phyloP scores from a whole-genome alignment of 2,888 invertebrate genomes.

The Cyrtodaria siliqua region DNA sequence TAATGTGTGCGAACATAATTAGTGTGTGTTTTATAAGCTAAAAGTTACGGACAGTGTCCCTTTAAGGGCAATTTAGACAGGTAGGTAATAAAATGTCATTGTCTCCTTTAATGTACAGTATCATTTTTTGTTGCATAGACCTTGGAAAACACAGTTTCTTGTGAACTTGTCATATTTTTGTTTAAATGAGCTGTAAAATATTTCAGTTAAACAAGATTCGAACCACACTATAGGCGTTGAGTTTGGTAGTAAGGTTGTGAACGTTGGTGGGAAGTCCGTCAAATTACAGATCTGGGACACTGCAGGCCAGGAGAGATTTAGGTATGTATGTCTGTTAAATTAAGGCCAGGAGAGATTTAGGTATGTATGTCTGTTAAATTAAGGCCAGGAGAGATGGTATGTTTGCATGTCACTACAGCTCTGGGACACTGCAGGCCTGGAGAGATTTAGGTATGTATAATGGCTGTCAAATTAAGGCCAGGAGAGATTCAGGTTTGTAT shows the following conservation, averaged over 20 bases:
- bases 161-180: too few relatives aligned
- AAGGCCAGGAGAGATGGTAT: too few relatives aligned
- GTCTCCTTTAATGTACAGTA: too few relatives aligned
- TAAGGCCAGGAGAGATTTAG: conserved; percentile 75
- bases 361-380: conserved; percentile 63
- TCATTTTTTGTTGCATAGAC: too few relatives aligned
- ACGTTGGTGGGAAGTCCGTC: conserved; percentile 93
- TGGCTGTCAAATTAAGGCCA: conserved; percentile 90
- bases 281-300: conserved; percentile 90
- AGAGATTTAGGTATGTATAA: conserved; percentile 82
- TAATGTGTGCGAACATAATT: too few relatives aligned
- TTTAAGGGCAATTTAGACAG: too few relatives aligned
- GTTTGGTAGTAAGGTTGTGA: conserved; percentile 94
- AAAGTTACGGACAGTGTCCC: too few relatives aligned
- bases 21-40: too few relatives aligned
- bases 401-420: too few relatives aligned
- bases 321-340: conserved; percentile 68
- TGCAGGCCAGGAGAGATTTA: conserved; percentile 85
- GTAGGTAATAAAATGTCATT: too few relatives aligned
- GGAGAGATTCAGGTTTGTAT: conserved; percentile 83
- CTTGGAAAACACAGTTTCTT: too few relatives aligned
- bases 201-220: conserved; percentile 93
- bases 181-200: too few relatives aligned
- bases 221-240: conserved; percentile 95
- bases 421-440: conserved; percentile 86